Percentiles rank a stretch among this genome's conserved stretches.
Evolutionary conservation across 2,888 invertebrate genomes (phyloP).

Genomic region (Isoperla grammatica): DNA sequence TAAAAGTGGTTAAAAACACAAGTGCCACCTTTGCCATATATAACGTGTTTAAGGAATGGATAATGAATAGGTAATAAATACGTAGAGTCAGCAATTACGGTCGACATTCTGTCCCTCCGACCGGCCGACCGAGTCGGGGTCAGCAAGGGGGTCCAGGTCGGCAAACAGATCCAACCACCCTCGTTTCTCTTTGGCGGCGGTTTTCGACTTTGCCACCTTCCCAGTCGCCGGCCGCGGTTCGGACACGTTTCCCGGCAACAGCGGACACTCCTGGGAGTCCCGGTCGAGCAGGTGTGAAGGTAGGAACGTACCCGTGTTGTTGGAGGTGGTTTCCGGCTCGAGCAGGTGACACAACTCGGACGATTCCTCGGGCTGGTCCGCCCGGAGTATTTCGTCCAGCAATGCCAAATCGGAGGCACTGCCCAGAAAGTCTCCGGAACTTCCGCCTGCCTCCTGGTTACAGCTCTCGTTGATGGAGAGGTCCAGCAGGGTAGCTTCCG

Average conservation of each 20-base stretch:
- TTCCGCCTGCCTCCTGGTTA: not conserved
- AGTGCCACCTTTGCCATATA: no score
- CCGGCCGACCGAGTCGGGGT: conserved; percentile 59
- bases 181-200: conserved; percentile 13
- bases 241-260: not conserved
- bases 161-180: conserved; percentile 88
- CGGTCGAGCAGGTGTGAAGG: conserved; percentile 30
- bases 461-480: not conserved
- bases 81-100: conserved; percentile 33
- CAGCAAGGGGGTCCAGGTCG: conserved; percentile 85
- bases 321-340: not conserved
- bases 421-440: not conserved
- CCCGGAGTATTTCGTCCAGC: conserved; percentile 28
- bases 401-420: conserved; percentile 22
- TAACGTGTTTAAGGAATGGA: no score
- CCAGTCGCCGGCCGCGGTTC: no score
- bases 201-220: not conserved
- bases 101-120: conserved; percentile 38
- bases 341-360: no score
- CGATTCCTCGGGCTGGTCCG: not conserved
- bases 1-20: not conserved
- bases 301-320: conserved; percentile 22
- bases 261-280: conserved; percentile 23
- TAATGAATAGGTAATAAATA: no score
- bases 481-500: conserved; percentile 12